These are phyloP conservation scores for Drosophila multiciliata DNA, from an alignment of 2,888 invertebrate species.

Conservation along the genomic window DNA sequence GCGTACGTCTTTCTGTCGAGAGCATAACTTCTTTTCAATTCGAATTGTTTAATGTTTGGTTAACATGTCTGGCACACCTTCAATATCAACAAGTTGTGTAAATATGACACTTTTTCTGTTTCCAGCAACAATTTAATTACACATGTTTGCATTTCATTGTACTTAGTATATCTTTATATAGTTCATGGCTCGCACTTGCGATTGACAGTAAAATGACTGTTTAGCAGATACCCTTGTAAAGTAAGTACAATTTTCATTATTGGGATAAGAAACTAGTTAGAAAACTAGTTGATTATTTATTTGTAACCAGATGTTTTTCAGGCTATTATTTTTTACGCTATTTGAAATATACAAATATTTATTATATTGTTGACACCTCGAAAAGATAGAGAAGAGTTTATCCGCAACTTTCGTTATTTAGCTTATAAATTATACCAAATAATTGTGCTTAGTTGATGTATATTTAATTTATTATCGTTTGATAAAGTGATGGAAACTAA, in stretches of 20 bases:
- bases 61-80: conserved; percentile 63
- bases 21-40: conserved; percentile 19
- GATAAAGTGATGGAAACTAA: not conserved
- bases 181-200: not conserved
- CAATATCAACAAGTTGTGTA: conserved; percentile 22
- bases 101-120: conserved; percentile 33
- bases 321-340: not conserved
- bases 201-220: not conserved
- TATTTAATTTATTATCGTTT: not conserved
- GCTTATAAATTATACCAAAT: not conserved
- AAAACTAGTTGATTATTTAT: not conserved
- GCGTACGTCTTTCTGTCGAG: not conserved
- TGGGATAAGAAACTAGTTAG: not conserved
- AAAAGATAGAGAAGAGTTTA: not conserved
- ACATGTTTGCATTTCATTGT: conserved; percentile 32
- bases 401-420: not conserved
- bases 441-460: not conserved
- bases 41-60: conserved; percentile 54
- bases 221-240: not conserved
- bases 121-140: conserved; percentile 45
- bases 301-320: not conserved
- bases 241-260: not conserved
- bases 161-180: conserved; percentile 7
- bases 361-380: not conserved
- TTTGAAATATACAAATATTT: not conserved